Base-by-base conservation (phyloP, 2,113 vertebrate genomes). In the Corydoras sp. region DNA sequence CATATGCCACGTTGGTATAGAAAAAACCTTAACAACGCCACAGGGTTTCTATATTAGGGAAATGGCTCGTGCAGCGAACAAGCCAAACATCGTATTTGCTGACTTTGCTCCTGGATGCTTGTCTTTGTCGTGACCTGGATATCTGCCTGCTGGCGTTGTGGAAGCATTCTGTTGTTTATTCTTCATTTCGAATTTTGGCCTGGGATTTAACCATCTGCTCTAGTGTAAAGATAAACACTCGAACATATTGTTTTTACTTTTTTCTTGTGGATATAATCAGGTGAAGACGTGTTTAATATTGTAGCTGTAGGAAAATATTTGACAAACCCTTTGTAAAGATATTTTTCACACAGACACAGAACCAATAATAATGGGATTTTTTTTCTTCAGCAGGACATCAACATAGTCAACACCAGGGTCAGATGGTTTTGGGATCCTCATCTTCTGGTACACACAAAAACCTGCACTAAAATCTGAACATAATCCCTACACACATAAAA, bases 381-480 rank as follows among this genome's bases (percentile, higher is more conserved):
- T 43, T 43, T 43, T 43, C 7, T 43, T 43, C 7, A 5, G 35
- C 35, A 43, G 35, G 35, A 43, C 35, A 43, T 43, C 1, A 43
- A 43, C 35, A 43, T 4, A 43, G 35, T 43, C 35, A 43, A 43
- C 35, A 43, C 35, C 35, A 4, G 35, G 35, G 4, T 43, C 35
- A 43, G 4, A 4, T 43, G 35, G 35, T 8, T 43, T 43, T 43
- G 7, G 7, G 35, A 43, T 43, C 35, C 35, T 43, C 4, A 43
- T 43, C 35, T 43, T 43, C 35, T 43, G 35, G 35, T 43, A 43
- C 35, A 53, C 51, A 53, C 51, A 53, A 10, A 53, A 10, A 12
- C 51, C 10, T 53, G 10, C 13, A 53, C 51, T 5, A 51, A 73
- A 73, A 69, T 73, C 76, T 60, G 59, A 54, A 58, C 43, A 29